Conservation (phyloP, 2,888 invertebrate species). For the Serripes groenlandicus region DNA sequence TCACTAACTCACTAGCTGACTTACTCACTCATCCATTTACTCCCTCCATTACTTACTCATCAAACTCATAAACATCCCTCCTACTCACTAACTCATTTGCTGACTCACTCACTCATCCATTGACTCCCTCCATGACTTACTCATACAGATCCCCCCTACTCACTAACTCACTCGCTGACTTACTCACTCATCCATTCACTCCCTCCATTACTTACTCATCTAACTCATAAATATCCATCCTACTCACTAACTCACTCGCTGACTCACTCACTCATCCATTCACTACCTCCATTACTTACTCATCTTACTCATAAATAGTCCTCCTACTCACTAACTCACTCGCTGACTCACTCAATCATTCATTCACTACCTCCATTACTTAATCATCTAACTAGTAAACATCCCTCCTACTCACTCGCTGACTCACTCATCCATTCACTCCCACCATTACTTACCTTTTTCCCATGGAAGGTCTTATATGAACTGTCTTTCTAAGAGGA, state of each 20-base stretch:
- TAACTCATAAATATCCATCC: no score
- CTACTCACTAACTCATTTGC: not conserved
- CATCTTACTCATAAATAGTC: no score
- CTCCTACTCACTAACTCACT: not conserved
- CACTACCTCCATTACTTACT: not conserved
- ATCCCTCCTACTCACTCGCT: no score
- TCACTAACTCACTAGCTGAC: not conserved
- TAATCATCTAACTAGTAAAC: no score
- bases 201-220: not conserved
- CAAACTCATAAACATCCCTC: no score
- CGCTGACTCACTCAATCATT: not conserved
- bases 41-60: not conserved
- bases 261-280: not conserved
- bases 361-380: not conserved
- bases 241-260: not conserved
- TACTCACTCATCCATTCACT: not conserved
- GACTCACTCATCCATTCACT: not conserved
- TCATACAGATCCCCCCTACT: no score
- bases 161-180: not conserved
- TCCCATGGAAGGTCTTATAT: no score
- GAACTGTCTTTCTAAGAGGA: no score
- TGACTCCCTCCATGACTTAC: not conserved
- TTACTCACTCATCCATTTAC: not conserved
- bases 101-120: not conserved
- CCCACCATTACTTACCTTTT: not conserved